Conservation (phyloP, 2,888 invertebrate species). For the Alitta virens region DNA sequence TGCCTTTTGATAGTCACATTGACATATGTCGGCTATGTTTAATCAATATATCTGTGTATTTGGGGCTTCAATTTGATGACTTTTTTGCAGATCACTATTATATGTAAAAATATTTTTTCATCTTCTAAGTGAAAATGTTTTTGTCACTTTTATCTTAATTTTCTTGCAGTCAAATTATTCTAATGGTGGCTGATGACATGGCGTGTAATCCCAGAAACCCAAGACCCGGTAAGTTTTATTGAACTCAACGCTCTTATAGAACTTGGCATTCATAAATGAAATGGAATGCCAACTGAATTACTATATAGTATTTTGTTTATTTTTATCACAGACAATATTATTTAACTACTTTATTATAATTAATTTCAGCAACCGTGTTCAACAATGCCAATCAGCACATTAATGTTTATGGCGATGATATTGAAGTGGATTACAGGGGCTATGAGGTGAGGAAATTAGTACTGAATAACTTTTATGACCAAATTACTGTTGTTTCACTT, state of each 20-base stretch:
- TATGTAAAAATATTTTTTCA: background rate
- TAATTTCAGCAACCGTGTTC: conserved; percentile 79
- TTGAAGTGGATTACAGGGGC: conserved; percentile 98
- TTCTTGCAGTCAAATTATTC: conserved; percentile 77
- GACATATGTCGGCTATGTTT: no score
- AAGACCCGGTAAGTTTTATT: conserved; percentile 73
- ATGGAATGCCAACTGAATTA: no score
- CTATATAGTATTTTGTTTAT: no score
- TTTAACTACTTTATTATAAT: background rate
- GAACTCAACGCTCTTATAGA: no score
- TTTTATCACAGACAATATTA: background rate
- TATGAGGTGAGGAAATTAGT: conserved; percentile 61
- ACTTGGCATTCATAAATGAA: no score
- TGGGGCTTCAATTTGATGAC: no score
- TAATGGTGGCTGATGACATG: conserved; percentile 99
- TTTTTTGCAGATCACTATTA: no score
- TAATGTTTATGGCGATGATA: conserved; percentile 98
- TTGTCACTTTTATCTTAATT: background rate
- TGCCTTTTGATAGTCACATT: no score
- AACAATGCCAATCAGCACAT: conserved; percentile 97
- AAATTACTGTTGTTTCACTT: no score
- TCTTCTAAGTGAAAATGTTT: background rate
- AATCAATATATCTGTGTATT: no score
- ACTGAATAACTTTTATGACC: no score
- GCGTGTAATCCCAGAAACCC: conserved; percentile 98